Conservation (phyloP, 2,113 vertebrate species). For the Spheniscus mendiculus region DNA sequence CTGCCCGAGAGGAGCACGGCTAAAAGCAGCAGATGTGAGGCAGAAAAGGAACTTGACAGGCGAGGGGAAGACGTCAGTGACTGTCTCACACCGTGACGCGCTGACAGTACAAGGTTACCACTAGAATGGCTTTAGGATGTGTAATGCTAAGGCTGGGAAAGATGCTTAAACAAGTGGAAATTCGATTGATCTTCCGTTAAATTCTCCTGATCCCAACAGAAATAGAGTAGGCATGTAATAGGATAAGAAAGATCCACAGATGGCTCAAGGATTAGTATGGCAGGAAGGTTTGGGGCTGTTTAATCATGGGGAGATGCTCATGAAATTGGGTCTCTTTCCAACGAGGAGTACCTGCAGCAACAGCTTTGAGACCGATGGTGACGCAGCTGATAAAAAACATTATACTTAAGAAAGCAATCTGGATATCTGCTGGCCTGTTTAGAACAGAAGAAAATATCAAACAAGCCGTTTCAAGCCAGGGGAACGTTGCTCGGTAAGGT, state of each 20-base stretch:
- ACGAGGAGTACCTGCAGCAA: neutral
- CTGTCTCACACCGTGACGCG: neutral
- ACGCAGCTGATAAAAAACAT: rapidly evolving
- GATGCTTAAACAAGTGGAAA: neutral
- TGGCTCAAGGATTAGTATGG: neutral
- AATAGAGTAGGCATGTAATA: rapidly evolving
- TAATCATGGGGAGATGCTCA: neutral
- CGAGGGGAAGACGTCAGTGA: neutral
- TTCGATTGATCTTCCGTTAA: neutral
- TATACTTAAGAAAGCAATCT: neutral
- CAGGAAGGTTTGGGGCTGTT: neutral
- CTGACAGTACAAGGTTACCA: neutral
- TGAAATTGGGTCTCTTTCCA: neutral
- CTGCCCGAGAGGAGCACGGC: neutral
- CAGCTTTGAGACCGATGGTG: neutral
- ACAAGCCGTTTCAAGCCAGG: neutral
- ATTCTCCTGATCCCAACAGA: neutral
- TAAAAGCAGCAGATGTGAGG: neutral
- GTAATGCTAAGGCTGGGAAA: neutral
- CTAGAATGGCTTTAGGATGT: neutral
- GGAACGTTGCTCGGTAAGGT: neutral
- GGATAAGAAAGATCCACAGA: neutral
- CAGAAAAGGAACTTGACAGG: neutral
- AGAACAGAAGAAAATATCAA: neutral
- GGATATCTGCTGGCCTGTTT: neutral